Percentiles rank a stretch among this genome's conserved stretches.
Evolutionary conservation across 2,888 invertebrate genomes (phyloP).

Genomic region (Melipona bicolor): DNA sequence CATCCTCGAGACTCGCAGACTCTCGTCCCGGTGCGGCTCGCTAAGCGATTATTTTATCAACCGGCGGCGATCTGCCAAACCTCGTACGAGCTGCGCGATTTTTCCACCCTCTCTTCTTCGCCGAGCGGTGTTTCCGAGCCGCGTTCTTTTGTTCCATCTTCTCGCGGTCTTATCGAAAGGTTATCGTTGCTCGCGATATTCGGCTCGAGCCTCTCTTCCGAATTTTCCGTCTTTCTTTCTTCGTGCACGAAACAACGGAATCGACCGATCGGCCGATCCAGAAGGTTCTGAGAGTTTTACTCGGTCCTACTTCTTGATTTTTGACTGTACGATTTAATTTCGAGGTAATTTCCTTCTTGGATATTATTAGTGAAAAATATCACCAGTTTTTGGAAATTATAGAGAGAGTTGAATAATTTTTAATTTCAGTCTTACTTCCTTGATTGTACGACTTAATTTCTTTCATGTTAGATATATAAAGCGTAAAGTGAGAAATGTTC

Average conservation of each 20-base stretch:
- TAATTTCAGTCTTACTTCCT: no score
- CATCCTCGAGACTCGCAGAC: slow-evolving; percentile 65
- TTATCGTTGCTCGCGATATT: slow-evolving; percentile 20
- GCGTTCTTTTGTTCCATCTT: slow-evolving; percentile 35
- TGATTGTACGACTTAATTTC: no score
- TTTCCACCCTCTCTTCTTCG: slow-evolving; percentile 5
- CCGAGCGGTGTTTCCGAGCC: not conserved
- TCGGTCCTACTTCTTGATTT: no score
- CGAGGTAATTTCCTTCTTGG: no score
- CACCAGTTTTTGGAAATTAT: no score
- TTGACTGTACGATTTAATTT: no score
- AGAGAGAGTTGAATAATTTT: no score
- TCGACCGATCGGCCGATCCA: not conserved
- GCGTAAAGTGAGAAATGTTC: no score
- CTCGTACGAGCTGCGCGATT: slow-evolving; percentile 29
- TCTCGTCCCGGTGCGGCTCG: slow-evolving; percentile 65
- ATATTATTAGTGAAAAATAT: no score
- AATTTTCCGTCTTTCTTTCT: not conserved
- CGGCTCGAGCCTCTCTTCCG: no score
- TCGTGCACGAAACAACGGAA: not conserved
- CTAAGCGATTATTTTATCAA: slow-evolving; percentile 83
- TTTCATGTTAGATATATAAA: no score
- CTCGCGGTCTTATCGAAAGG: slow-evolving; percentile 44
- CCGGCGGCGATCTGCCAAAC: slow-evolving; percentile 79
- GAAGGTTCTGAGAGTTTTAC: no score